Evolutionary conservation across 2,888 invertebrate genomes (phyloP).

Genomic region (Tineola bisselliella): DNA sequence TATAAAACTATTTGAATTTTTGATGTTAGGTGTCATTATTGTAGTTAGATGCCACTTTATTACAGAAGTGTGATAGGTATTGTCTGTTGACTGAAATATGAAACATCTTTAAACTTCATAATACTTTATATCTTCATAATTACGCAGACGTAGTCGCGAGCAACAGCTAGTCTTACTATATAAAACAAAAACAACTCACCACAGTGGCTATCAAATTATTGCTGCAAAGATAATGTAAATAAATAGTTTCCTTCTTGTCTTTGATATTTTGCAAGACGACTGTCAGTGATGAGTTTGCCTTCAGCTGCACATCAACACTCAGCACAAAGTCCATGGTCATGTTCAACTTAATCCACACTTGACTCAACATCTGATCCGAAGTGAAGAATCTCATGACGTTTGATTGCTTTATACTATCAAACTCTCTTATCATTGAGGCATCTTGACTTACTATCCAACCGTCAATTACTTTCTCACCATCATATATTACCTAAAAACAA

Average conservation of each 20-base stretch:
- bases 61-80: too few species aligned
- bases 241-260: conserved; percentile 80
- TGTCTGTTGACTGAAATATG: too few species aligned
- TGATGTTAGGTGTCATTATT: too few species aligned
- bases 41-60: too few species aligned
- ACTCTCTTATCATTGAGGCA: conserved; percentile 71
- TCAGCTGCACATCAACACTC: conserved; percentile 76
- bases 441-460: conserved; percentile 81
- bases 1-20: too few species aligned
- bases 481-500: conserved; percentile 65
- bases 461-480: conserved; percentile 74
- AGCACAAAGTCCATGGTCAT: conserved; percentile 75
- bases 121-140: too few species aligned
- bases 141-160: too few species aligned
- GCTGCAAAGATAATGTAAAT: conserved; percentile 84
- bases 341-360: conserved; percentile 71
- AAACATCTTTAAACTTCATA: too few species aligned
- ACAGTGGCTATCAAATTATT: conserved; percentile 77
- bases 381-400: conserved; percentile 79
- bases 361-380: conserved; percentile 73
- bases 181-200: conserved; percentile 67
- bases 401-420: conserved; percentile 66
- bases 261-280: conserved; percentile 78
- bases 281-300: conserved; percentile 83
- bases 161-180: too few species aligned